phyloP scores from a whole-genome alignment of 92 coral and sea anemone genomes.

The Zoanthus sociatus region DNA sequence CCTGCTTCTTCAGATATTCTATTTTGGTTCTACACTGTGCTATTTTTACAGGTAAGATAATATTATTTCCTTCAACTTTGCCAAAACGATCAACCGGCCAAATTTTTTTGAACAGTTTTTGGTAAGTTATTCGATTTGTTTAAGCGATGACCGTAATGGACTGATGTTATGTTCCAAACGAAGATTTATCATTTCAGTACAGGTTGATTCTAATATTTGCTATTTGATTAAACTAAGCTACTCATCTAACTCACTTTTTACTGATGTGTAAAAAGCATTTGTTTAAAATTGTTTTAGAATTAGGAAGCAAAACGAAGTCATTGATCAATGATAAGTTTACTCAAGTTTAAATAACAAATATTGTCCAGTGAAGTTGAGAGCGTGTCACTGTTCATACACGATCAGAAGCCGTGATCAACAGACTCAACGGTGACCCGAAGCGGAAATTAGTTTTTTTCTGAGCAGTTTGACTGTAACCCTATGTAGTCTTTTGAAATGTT shows the following conservation, averaged over 20 bases:
- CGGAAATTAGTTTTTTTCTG: too few relatives aligned
- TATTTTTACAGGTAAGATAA: constrained; percentile 18
- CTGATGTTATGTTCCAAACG: neutral
- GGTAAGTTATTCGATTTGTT: neutral
- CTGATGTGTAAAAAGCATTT: neutral
- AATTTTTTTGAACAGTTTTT: neutral
- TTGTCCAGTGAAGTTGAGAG: neutral
- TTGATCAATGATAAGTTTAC: neutral
- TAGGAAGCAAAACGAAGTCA: neutral
- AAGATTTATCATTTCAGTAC: neutral
- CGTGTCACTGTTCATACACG: neutral
- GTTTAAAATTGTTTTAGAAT: neutral
- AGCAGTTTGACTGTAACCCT: too few relatives aligned
- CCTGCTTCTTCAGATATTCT: neutral
- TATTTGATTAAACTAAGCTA: neutral
- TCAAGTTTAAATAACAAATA: neutral
- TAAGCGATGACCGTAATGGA: neutral
- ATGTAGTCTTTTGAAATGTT: too few relatives aligned
- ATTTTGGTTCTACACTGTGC: neutral
- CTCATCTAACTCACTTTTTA: neutral
- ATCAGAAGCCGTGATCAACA: neutral
- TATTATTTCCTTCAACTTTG: neutral
- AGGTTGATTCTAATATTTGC: neutral
- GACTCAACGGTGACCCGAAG: too few relatives aligned
- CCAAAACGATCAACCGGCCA: neutral